Evolutionary conservation across 2,888 invertebrate species (phyloP).

Genomic region (Thalpophila matura): DNA sequence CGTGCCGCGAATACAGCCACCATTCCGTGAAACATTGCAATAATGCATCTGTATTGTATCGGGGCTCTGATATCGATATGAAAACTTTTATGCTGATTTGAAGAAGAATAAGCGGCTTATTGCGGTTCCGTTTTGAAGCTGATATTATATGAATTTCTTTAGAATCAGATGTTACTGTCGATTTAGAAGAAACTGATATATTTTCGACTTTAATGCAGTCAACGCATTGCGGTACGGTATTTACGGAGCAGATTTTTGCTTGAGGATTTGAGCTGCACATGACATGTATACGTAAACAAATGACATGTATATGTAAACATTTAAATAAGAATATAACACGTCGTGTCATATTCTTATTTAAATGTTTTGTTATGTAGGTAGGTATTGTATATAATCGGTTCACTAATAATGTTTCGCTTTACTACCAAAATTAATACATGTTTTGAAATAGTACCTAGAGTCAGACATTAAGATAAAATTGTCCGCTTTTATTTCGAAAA

Average conservation of each 20-base stretch:
- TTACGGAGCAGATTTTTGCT: background rate
- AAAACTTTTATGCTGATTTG: constrained; percentile 56
- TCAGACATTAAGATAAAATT: background rate
- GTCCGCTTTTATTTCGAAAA: constrained; percentile 4
- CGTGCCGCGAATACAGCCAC: constrained; percentile 66
- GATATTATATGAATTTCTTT: constrained; percentile 23
- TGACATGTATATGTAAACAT: too few relatives aligned
- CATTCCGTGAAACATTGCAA: constrained; percentile 59
- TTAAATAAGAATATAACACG: too few relatives aligned
- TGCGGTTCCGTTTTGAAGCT: constrained; percentile 24
- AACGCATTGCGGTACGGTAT: background rate
- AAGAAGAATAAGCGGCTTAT: constrained; percentile 54
- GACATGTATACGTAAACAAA: too few relatives aligned
- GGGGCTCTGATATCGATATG: constrained; percentile 54
- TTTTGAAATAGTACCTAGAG: background rate
- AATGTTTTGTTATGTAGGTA: too few relatives aligned
- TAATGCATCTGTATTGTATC: constrained; percentile 62
- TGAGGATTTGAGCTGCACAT: background rate
- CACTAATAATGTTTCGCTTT: too few relatives aligned
- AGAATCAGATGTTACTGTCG: background rate
- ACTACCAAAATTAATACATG: too few relatives aligned
- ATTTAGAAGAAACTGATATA: background rate
- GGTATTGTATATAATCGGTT: too few relatives aligned
- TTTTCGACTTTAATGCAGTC: background rate
- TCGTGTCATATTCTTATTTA: too few relatives aligned